Percentiles rank a stretch among this genome's conserved stretches.
Conservation (phyloP, 2,797 vertebrate species). For the Syngnathus rostellatus region DNA sequence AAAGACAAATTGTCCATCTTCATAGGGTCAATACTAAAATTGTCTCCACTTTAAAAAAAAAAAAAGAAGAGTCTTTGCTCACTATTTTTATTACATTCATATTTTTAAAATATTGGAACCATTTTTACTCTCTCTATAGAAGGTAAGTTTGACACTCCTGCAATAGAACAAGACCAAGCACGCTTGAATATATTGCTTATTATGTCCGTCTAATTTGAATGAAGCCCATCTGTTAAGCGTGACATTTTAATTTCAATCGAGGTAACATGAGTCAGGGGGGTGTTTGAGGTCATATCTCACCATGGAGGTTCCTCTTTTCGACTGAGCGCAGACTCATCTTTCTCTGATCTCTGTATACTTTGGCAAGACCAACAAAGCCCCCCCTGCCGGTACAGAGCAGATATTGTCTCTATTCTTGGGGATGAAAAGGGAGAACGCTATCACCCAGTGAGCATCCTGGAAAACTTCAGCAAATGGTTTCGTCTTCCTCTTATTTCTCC, state of each 20-base stretch:
- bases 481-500: constrained; percentile 26
- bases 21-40: too few species aligned
- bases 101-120: too few species aligned
- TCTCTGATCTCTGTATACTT: constrained; percentile 43
- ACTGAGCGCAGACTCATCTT: constrained; percentile 36
- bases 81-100: too few species aligned
- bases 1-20: too few species aligned
- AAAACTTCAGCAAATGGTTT: constrained; percentile 28
- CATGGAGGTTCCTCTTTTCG: constrained; percentile 39
- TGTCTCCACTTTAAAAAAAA: too few species aligned
- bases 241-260: constrained; percentile 29
- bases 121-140: too few species aligned
- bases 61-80: too few species aligned
- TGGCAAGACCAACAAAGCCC: constrained; percentile 56
- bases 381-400: constrained; percentile 28
- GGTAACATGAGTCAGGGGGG: constrained; percentile 21
- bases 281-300: constrained; percentile 49
- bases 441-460: constrained; percentile 47
- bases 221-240: constrained; percentile 27
- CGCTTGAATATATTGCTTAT: neutral
- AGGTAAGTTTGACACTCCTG: too few species aligned
- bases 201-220: constrained; percentile 4
- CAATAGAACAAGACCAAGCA: neutral
- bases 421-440: constrained; percentile 45
- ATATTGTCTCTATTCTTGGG: constrained; percentile 46